phyloP scores from a whole-genome alignment of 2,797 vertebrate genomes.

The Adelosebastes latens region DNA sequence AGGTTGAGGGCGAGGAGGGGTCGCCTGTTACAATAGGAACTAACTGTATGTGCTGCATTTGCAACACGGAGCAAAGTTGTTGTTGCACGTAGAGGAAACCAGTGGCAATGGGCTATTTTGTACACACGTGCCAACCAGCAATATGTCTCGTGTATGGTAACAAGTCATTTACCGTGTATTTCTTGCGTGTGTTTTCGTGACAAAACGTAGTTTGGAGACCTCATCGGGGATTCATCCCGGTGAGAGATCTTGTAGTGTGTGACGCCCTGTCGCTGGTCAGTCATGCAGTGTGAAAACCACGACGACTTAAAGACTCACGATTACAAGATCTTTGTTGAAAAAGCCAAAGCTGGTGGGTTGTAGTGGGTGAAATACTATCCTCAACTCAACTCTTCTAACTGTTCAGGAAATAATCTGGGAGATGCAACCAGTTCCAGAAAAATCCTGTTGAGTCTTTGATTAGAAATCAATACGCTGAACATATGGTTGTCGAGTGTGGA shows the following conservation, averaged over 20 bases:
- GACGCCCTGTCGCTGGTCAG: too few species aligned
- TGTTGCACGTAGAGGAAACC: neutral
- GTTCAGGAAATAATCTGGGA: neutral
- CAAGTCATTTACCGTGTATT: neutral
- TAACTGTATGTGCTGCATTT: neutral
- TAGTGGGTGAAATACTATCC: neutral
- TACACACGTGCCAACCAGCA: neutral
- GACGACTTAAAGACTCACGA: too few species aligned
- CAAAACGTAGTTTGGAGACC: too few species aligned
- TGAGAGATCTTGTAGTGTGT: too few species aligned
- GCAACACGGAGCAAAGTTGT: neutral
- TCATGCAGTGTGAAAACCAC: too few species aligned
- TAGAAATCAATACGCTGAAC: slow-evolving; percentile 53
- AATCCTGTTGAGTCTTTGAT: slow-evolving; percentile 32
- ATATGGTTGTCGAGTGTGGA: slow-evolving; percentile 17
- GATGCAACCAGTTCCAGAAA: neutral
- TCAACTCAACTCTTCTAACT: neutral
- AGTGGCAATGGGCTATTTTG: neutral
- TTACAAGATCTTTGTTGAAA: neutral
- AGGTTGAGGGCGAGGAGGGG: too few species aligned
- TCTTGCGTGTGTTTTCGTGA: neutral
- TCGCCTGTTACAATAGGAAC: neutral
- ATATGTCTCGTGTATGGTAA: neutral
- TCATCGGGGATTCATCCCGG: too few species aligned
- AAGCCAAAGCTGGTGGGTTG: neutral